phyloP scores from a whole-genome alignment of 2,888 invertebrate genomes.

The Pterostichus madidus region DNA sequence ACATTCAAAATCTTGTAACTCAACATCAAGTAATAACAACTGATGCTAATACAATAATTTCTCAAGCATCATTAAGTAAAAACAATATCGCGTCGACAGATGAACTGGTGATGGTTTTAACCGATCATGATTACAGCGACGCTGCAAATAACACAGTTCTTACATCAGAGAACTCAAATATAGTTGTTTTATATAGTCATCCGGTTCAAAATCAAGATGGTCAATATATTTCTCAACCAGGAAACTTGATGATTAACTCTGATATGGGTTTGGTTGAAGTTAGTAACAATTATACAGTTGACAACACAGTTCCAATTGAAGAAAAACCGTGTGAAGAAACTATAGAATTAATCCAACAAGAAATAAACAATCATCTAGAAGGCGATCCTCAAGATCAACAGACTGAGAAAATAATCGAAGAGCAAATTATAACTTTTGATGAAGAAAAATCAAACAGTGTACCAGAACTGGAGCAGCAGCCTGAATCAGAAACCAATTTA shows the following conservation, averaged over 20 bases:
- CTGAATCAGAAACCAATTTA: neutral
- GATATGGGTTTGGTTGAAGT: constrained; percentile 72
- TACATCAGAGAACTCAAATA: constrained; percentile 80
- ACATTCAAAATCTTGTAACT: constrained; percentile 74
- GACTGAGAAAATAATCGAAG: constrained; percentile 4
- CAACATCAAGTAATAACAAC: constrained; percentile 72
- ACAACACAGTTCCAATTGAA: constrained; percentile 5
- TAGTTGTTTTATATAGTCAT: constrained; percentile 83
- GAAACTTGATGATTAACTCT: constrained; percentile 77
- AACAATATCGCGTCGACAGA: constrained; percentile 79
- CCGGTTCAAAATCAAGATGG: constrained; percentile 80
- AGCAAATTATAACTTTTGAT: neutral
- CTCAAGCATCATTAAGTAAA: constrained; percentile 73
- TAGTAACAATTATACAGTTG: constrained; percentile 42
- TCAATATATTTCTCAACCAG: constrained; percentile 78
- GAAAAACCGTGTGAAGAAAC: constrained; percentile 72
- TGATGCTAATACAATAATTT: constrained; percentile 71
- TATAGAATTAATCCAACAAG: constrained; percentile 76
- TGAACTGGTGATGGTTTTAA: constrained; percentile 83
- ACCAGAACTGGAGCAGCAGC: neutral
- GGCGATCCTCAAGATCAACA: constrained; percentile 54
- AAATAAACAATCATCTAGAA: constrained; percentile 73
- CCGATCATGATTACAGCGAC: constrained; percentile 81
- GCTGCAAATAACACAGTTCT: constrained; percentile 77
- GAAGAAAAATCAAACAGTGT: neutral